Evolutionary conservation across 2,888 invertebrate species (phyloP).

Genomic region (Lithophane semibrunnea): DNA sequence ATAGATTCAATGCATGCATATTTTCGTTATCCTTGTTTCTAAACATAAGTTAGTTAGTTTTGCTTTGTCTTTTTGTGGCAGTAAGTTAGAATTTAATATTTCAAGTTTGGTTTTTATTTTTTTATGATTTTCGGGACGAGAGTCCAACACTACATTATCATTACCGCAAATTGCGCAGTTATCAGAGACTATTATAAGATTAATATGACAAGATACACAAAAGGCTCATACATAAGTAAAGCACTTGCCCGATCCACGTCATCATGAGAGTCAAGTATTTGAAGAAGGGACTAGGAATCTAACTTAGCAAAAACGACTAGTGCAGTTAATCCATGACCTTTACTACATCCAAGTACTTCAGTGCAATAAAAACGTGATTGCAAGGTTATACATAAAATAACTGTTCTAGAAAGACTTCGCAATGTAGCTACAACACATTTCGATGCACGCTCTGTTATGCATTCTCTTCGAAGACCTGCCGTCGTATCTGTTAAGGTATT

Average conservation of each 20-base stretch:
- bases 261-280: constrained; percentile 10
- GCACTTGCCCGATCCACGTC: not conserved
- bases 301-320: not conserved
- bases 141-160: not conserved
- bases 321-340: constrained; percentile 32
- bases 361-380: constrained; percentile 35
- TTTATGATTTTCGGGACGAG: not conserved
- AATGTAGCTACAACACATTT: constrained; percentile 27
- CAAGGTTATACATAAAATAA: constrained; percentile 23
- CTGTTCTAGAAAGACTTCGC: constrained; percentile 35
- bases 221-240: constrained; percentile 3
- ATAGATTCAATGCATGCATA: constrained; percentile 26
- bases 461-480: constrained; percentile 13
- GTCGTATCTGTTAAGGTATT: constrained; percentile 27
- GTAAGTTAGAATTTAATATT: constrained; percentile 10
- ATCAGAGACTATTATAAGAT: not conserved
- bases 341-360: constrained; percentile 8
- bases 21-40: constrained; percentile 10
- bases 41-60: not conserved
- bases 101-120: not conserved
- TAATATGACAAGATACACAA: constrained; percentile 3
- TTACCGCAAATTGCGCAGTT: constrained; percentile 2
- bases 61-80: not conserved
- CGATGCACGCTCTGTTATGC: constrained; percentile 35
- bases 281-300: not conserved